These are phyloP conservation scores for Loris lydekkerianus DNA, from an alignment of 2,797 vertebrate species.

Conservation along the genomic window DNA sequence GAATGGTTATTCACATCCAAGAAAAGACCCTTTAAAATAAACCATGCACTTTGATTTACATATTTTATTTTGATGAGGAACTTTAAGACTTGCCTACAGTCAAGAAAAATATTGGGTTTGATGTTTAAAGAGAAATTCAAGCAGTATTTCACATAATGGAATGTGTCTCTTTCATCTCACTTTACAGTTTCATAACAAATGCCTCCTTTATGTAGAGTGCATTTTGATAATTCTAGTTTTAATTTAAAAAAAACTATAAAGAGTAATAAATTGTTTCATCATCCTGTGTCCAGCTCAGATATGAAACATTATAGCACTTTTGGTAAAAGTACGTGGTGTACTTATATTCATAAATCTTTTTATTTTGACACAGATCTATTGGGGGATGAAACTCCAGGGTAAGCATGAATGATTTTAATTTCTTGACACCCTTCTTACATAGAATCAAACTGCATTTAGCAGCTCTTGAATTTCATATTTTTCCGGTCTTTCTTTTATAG, in stretches of 20 bases:
- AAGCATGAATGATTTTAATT: slow-evolving; percentile 52
- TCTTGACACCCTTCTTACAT: not conserved
- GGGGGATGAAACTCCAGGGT: not conserved
- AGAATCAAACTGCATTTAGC: slow-evolving; percentile 19
- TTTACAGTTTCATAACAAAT: slow-evolving; percentile 23
- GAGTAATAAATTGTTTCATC: slow-evolving; percentile 17
- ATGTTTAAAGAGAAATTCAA: slow-evolving; percentile 13
- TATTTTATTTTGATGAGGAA: slow-evolving; percentile 44
- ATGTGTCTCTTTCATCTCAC: slow-evolving; percentile 41
- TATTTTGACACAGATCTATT: slow-evolving; percentile 10
- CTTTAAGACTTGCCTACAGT: not conserved
- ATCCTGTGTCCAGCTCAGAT: not conserved
- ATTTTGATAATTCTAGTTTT: slow-evolving; percentile 57
- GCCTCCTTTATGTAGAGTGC: not conserved
- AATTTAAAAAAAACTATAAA: not conserved
- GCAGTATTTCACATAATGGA: not conserved
- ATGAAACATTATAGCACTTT: not conserved
- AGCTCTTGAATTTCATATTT: not conserved
- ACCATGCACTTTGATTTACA: not conserved
- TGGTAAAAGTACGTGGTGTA: not conserved
- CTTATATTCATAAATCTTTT: slow-evolving; percentile 53
- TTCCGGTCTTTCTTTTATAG: slow-evolving; percentile 11
- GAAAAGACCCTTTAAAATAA: not conserved
- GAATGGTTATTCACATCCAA: not conserved
- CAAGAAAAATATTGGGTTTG: not conserved